Evolutionary conservation across 2,113 vertebrate species (phyloP).

Genomic region (Gnathonemus longibarbis): DNA sequence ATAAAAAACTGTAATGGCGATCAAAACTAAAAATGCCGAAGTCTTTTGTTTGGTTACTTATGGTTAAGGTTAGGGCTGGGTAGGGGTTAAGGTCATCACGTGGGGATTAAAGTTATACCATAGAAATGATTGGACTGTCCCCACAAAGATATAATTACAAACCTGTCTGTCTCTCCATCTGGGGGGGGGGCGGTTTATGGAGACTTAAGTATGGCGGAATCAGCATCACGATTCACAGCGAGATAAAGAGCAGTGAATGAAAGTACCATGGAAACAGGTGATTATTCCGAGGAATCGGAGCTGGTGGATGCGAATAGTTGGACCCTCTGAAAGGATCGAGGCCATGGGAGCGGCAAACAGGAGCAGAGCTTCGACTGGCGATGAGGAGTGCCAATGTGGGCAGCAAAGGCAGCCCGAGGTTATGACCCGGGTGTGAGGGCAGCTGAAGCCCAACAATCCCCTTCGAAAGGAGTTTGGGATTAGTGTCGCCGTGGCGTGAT

Average conservation of each 20-base stretch:
- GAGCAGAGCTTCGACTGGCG: not conserved
- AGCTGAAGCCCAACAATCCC: not conserved
- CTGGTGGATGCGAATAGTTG: not conserved
- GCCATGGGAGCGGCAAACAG: not conserved
- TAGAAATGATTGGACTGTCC: too few relatives aligned
- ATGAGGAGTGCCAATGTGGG: not conserved
- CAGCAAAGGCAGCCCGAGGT: not conserved
- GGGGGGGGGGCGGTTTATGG: not conserved
- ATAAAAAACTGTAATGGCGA: too few relatives aligned
- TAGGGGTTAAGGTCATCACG: too few relatives aligned
- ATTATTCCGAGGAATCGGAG: not conserved
- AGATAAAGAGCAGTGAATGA: not conserved
- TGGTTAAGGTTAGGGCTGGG: too few relatives aligned
- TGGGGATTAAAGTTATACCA: too few relatives aligned
- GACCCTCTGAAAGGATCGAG: not conserved
- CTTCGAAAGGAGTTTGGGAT: not conserved
- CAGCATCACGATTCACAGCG: not conserved
- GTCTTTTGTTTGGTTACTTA: too few relatives aligned
- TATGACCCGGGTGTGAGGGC: not conserved
- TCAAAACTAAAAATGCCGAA: too few relatives aligned
- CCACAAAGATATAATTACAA: too few relatives aligned
- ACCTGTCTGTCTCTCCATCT: too few relatives aligned
- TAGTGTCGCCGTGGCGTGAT: not conserved
- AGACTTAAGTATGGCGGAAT: not conserved
- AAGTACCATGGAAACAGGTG: not conserved